Percentiles rank a stretch among this genome's conserved stretches.
Conservation (phyloP, 1,140 invertebrate genomes). For the Aphelinus atriplicis region DNA sequence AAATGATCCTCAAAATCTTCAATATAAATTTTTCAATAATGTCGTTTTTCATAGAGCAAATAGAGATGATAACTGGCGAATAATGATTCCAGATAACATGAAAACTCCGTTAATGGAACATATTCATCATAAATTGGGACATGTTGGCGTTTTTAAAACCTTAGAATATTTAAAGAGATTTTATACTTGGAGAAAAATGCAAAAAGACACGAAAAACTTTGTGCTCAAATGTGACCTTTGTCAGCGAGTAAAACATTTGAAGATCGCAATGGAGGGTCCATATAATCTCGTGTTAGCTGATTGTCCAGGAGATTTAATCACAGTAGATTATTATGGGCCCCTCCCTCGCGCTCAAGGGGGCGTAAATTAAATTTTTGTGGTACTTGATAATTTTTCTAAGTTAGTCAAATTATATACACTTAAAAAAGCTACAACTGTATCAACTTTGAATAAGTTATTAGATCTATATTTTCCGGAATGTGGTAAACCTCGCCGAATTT, state of each 20-base stretch:
- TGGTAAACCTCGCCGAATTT: not conserved
- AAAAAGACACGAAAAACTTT: not conserved
- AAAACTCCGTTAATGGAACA: not conserved
- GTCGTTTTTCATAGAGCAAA: not conserved
- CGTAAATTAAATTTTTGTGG: conserved; percentile 18
- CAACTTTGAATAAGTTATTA: not conserved
- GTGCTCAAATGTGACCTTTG: not conserved
- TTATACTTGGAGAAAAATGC: not conserved
- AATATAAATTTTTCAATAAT: not conserved
- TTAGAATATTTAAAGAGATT: not conserved
- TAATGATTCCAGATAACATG: not conserved
- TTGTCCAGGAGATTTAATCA: not conserved
- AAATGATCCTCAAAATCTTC: not conserved
- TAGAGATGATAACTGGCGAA: not conserved
- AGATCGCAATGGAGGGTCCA: not conserved
- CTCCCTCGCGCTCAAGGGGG: not conserved
- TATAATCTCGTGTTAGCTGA: not conserved
- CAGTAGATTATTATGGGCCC: conserved; percentile 5
- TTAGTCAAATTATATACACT: conserved; percentile 4
- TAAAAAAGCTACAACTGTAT: conserved; percentile 9
- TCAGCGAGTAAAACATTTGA: not conserved
- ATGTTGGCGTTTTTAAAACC: not conserved
- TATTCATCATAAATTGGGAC: not conserved
- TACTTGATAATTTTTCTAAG: conserved; percentile 6
- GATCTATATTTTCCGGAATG: not conserved